Evolutionary conservation across 2,797 vertebrate species (phyloP), one percentile per base, ranked within the genome.

Genomic region (Cichlasoma orientale): DNA sequence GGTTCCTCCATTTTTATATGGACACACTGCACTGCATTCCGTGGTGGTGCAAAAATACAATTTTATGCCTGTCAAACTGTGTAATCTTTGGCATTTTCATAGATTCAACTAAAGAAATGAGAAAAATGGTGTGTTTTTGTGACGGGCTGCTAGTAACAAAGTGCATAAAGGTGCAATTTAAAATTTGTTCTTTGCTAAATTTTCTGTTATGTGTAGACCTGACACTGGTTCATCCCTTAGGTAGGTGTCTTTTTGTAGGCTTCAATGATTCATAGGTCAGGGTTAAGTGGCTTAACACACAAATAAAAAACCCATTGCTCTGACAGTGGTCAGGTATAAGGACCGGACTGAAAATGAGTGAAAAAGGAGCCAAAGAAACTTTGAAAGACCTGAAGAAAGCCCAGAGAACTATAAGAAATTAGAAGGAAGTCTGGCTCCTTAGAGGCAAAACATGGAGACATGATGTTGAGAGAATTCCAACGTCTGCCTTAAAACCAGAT

Each of bases 301-400:
- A 33, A 8, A 9, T 9, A 33, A n/a, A 0, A n/a, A 2, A 10
- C 0, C 4, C 21, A 47, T 7, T 19, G 38, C 3, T 25, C 38
- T 27, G 16, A 66, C 21, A 63, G 21, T 1, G 41, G 21, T 44
- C 59, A 44, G 38, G 16, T n/a, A 63, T 36, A 18, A 23, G 61
- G 53, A 12, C 9, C 11, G n/a, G 14, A 47, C 61, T 47, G 1
- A 47, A 47, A 27, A 66, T 66, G 38, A 66, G 14, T 47, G 38
- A 66, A 47, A 66, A 66, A 27, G 14, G 38, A 66, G 44, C 61
- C 38, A 19, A 19, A 66, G 23, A 44, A 19, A 47, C 61, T 47
- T 7, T 66, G 38, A 66, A 36, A 18, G 61, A 27, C 14, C 38
- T 27, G 44, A 18, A 19, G 23, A 66, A 27, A 36, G 9, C 5